Percentiles rank a stretch among this genome's conserved stretches.
These are phyloP conservation scores for Glossosoma conforme DNA, from an alignment of 1,140 invertebrate genomes.

Conservation along the genomic window DNA sequence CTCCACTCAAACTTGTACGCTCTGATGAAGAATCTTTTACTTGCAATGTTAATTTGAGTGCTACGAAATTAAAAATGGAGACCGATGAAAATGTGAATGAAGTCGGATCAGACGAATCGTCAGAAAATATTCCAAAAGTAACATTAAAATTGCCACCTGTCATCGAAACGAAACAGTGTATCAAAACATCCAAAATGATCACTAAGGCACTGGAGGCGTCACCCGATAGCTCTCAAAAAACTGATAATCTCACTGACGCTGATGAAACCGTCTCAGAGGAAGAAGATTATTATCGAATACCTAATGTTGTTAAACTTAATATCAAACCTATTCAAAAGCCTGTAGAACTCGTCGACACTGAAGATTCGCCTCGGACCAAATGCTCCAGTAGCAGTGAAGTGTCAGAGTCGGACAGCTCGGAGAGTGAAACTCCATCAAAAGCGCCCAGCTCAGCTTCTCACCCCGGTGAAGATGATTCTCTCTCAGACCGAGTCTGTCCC, in stretches of 20 bases:
- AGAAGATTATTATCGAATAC: slow-evolving; percentile 29
- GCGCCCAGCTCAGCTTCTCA: slow-evolving; percentile 44
- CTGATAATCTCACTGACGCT: too few relatives aligned
- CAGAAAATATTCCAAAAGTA: slow-evolving; percentile 3
- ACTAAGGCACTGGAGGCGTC: too few relatives aligned
- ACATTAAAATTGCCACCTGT: background rate
- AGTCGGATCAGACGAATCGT: background rate
- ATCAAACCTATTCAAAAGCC: slow-evolving; percentile 44
- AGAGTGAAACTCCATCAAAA: slow-evolving; percentile 42
- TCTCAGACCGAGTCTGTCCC: slow-evolving; percentile 6
- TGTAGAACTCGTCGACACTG: slow-evolving; percentile 43
- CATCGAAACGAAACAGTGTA: background rate
- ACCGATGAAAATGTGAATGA: background rate
- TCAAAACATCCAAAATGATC: background rate
- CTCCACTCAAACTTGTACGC: slow-evolving; percentile 11
- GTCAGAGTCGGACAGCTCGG: slow-evolving; percentile 48
- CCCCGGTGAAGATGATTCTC: slow-evolving; percentile 35
- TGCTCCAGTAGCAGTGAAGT: slow-evolving; percentile 48
- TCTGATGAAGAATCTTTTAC: slow-evolving; percentile 16
- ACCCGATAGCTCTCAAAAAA: too few relatives aligned
- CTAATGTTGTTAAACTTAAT: slow-evolving; percentile 43
- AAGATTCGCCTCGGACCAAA: slow-evolving; percentile 35
- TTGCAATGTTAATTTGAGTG: slow-evolving; percentile 8
- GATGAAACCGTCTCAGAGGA: slow-evolving; percentile 11
- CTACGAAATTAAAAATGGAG: background rate